A percentile compares a stretch with the other conserved stretches of the same genome.
Conservation (phyloP, 2,113 vertebrate genomes). For the Limanda limanda region DNA sequence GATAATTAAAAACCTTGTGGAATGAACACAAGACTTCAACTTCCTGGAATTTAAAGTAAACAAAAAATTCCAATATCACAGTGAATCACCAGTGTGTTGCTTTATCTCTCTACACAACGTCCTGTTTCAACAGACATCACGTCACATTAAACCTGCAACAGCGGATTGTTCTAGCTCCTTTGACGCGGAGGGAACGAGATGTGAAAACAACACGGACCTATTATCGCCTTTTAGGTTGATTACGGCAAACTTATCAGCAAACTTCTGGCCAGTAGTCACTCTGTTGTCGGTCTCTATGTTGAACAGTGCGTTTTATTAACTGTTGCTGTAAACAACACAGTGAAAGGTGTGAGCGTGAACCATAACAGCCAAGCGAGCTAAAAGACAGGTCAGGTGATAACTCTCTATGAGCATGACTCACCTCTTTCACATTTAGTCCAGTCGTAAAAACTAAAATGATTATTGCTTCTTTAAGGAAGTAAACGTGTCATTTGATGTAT, state of each 20-base stretch:
- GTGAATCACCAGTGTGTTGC: not conserved
- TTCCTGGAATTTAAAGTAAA: not conserved
- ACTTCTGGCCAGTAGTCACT: not conserved
- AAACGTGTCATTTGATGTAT: not conserved
- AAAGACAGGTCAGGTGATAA: not conserved
- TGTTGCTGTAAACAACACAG: not conserved
- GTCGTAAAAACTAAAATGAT: not conserved
- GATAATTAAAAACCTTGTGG: not conserved
- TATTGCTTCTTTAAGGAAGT: conserved; percentile 9
- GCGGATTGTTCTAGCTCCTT: not conserved
- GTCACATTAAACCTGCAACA: not conserved
- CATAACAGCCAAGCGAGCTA: not conserved
- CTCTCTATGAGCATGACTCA: not conserved
- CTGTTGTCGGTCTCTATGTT: not conserved
- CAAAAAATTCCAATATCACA: not conserved
- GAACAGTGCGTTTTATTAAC: not conserved
- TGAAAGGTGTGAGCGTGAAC: not conserved
- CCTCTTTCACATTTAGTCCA: not conserved
- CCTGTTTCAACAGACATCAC: not conserved
- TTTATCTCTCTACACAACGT: not conserved
- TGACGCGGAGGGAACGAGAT: not conserved
- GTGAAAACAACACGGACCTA: not conserved
- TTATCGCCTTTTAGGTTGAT: not conserved
- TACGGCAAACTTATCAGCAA: not conserved
- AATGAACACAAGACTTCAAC: not conserved